Conservation (phyloP, 2,888 invertebrate species). For the Pseudolycoriella hygida region DNA sequence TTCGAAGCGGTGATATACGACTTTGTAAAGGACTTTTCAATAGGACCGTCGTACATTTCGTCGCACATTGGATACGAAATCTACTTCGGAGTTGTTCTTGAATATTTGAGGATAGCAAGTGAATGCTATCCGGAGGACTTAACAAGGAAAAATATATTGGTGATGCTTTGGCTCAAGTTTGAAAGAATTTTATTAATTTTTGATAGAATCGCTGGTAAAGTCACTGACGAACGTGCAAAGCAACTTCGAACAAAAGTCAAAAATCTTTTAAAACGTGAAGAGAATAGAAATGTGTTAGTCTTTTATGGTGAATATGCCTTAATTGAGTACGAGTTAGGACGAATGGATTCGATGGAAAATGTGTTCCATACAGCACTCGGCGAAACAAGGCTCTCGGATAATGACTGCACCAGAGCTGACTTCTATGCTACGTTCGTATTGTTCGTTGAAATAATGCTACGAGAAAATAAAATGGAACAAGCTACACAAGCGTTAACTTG, state of each 20-base stretch:
- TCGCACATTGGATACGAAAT: slow-evolving; percentile 41
- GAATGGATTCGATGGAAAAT: slow-evolving; percentile 29
- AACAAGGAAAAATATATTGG: slow-evolving; percentile 25
- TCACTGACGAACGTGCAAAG: slow-evolving; percentile 17
- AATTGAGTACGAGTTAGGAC: slow-evolving; percentile 36
- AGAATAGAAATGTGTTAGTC: slow-evolving; percentile 35
- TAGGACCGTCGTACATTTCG: slow-evolving; percentile 40
- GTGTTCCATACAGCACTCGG: slow-evolving; percentile 32
- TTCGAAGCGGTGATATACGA: slow-evolving; percentile 19
- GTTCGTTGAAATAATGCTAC: slow-evolving; percentile 19
- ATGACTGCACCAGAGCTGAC: slow-evolving; percentile 14
- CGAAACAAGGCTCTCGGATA: slow-evolving; percentile 1
- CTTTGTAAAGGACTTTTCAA: slow-evolving; percentile 31
- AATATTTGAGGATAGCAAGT: slow-evolving; percentile 33
- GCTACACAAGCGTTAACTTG: slow-evolving; percentile 17
- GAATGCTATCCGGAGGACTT: slow-evolving; percentile 28
- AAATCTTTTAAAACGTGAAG: slow-evolving; percentile 33
- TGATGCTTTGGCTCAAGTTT: slow-evolving; percentile 45
- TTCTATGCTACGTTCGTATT: slow-evolving; percentile 17
- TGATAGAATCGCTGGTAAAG: slow-evolving; percentile 29
- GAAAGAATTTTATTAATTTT: slow-evolving; percentile 35
- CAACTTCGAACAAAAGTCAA: slow-evolving; percentile 34
- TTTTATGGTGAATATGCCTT: slow-evolving; percentile 45
- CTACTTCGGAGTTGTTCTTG: slow-evolving; percentile 35
- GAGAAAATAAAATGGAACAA: slow-evolving; percentile 11